Conservation (phyloP, 2,888 invertebrate species). For the Cerastis rubricosa region DNA sequence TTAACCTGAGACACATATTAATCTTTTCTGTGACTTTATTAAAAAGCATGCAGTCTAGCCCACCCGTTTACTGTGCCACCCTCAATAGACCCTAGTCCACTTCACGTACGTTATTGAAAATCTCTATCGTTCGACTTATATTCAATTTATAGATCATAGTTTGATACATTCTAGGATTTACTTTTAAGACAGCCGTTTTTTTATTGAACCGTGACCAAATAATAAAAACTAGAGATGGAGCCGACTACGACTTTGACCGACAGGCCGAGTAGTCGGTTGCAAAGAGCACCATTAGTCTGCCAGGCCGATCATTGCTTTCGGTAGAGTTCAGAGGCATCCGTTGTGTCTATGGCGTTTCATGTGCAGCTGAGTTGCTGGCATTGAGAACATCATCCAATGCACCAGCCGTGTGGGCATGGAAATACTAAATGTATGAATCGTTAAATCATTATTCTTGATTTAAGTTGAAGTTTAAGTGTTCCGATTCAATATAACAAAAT, state of each 20-base stretch:
- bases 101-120: neutral
- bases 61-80: slow-evolving; percentile 11
- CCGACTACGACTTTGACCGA: too few relatives aligned
- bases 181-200: neutral
- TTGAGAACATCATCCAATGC: neutral
- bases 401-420: neutral
- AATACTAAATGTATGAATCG: too few relatives aligned
- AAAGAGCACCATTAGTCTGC: neutral
- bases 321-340: neutral
- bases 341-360: neutral
- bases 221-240: neutral
- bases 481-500: neutral
- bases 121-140: neutral
- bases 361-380: neutral
- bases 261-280: too few relatives aligned
- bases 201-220: neutral
- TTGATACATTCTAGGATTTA: neutral
- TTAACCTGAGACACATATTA: slow-evolving; percentile 36
- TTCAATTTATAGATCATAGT: neutral
- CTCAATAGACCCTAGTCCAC: neutral
- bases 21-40: slow-evolving; percentile 49
- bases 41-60: too few relatives aligned
- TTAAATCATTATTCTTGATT: neutral
- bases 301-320: neutral
- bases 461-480: neutral